Base-by-base conservation (phyloP, 2,113 vertebrate species). In the Anthoscopus minutus region DNA sequence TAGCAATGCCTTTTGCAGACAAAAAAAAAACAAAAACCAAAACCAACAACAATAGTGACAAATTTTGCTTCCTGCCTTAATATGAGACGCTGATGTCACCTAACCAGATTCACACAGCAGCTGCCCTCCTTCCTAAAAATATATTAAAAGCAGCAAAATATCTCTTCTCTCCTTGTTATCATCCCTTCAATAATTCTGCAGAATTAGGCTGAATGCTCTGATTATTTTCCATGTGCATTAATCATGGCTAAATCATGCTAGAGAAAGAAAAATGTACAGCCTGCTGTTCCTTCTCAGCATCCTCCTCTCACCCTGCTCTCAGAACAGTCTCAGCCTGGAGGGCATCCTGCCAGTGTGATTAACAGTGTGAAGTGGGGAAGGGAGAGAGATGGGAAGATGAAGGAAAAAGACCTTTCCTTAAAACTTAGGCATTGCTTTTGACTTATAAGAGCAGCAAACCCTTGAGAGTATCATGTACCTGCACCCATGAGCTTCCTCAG, bases 261-360 rank as follows among this genome's bases (percentile, higher is more conserved):
- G 76, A 8, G 7, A 66, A n/a, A 94, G 85, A 48, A 77, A 96
- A 97, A 89, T 30, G 56, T 57, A 67, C 13, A 90, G 85, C 94
- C 85, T 89, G 76, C 92, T 94, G 89, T 88, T 96, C 76, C 62
- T 38, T 83, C 93, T 73, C 92, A 88, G 92, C 88, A 93, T 72
- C 85, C 48, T 93, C n/a, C 92, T 78, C 88, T 94, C 87, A 73
- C 78, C 66, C 70, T 45, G 78, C 58, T 85, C 94, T 86, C 88
- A 88, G 94, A 95, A 92, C 61, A 92, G 87, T 47, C 89, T 93
- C 81, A 78, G 94, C 92, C 94, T 80, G 71, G 89, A 95, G 76
- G 92, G 89, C 81, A 92, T 86, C 76, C 80, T 83, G 89, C 92
- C 89, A 54, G 78, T 37, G 56, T 83, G 92, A 95, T 94, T 95